Evolutionary conservation across 2,113 vertebrate genomes (phyloP).

Genomic region (Propithecus coquereli): DNA sequence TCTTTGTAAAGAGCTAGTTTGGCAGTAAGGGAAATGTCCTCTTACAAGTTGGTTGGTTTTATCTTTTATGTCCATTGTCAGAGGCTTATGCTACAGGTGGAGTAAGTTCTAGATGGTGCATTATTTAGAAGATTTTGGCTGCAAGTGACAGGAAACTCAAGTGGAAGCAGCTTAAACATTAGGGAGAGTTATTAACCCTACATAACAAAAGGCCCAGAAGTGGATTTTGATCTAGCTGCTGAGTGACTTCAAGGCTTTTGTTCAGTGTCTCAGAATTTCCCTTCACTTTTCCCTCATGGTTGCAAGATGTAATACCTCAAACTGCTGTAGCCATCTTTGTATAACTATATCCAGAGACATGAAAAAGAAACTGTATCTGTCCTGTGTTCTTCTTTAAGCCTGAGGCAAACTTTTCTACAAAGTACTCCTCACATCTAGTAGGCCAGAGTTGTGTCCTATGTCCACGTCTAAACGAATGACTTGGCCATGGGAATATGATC

Average conservation of each 20-base stretch:
- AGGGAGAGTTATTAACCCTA: background rate
- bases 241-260: background rate
- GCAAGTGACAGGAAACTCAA: background rate
- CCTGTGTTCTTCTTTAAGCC: background rate
- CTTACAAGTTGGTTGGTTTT: background rate
- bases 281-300: background rate
- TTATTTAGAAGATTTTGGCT: slow-evolving; percentile 33
- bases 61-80: background rate
- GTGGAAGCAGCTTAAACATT: background rate
- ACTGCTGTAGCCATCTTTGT: background rate
- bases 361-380: background rate
- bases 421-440: background rate
- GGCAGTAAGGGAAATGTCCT: background rate
- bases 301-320: background rate
- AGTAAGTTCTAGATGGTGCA: background rate
- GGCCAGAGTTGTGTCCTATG: background rate
- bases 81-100: background rate
- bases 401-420: background rate
- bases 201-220: background rate
- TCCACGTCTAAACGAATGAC: background rate
- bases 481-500: background rate
- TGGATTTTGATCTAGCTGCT: background rate
- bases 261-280: background rate
- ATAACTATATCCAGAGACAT: background rate
- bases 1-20: background rate